phyloP scores from a whole-genome alignment of 1,140 invertebrate genomes.

The Drosophila ambigua region DNA sequence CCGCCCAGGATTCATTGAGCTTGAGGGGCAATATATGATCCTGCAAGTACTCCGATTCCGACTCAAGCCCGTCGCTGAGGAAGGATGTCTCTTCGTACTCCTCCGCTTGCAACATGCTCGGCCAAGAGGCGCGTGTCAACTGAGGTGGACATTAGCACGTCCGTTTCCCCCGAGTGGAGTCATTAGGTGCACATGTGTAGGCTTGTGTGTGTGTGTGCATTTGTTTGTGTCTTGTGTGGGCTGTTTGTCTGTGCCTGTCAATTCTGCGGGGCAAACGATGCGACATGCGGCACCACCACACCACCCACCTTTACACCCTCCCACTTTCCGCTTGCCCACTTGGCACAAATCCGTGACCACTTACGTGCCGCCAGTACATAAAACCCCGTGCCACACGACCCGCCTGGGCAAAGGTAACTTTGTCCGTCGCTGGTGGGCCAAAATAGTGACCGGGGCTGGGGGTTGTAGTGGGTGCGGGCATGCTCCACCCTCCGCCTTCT shows the following conservation, averaged over 20 bases:
- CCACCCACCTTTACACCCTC: slow-evolving; percentile 1
- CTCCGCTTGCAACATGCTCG: slow-evolving; percentile 60
- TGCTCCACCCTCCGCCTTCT: slow-evolving; percentile 23
- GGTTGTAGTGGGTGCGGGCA: slow-evolving; percentile 38
- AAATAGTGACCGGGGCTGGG: slow-evolving; percentile 8
- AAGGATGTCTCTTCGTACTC: slow-evolving; percentile 24
- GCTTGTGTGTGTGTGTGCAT: slow-evolving; percentile 1
- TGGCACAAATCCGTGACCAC: slow-evolving; percentile 59
- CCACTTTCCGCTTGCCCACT: slow-evolving; percentile 4
- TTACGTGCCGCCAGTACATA: slow-evolving; percentile 79
- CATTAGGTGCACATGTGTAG: slow-evolving; percentile 53
- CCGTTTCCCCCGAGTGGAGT: slow-evolving; percentile 62
- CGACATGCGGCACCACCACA: slow-evolving; percentile 4
- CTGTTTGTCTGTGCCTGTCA: slow-evolving; percentile 48
- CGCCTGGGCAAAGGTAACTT: slow-evolving; percentile 65
- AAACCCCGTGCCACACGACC: slow-evolving; percentile 68
- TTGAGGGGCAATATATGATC: slow-evolving; percentile 84
- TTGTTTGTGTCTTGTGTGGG: slow-evolving; percentile 38
- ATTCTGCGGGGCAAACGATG: slow-evolving; percentile 47
- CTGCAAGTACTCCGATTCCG: slow-evolving; percentile 29
- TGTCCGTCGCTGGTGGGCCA: slow-evolving; percentile 16
- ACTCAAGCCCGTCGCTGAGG: slow-evolving; percentile 18
- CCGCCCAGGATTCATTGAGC: slow-evolving; percentile 85
- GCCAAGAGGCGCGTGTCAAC: slow-evolving; percentile 62
- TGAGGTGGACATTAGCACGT: slow-evolving; percentile 69